A percentile compares a stretch with the other conserved stretches of the same genome.
phyloP scores from a whole-genome alignment of 2,113 vertebrate species.

The Dicerorhinus sumatrensis region DNA sequence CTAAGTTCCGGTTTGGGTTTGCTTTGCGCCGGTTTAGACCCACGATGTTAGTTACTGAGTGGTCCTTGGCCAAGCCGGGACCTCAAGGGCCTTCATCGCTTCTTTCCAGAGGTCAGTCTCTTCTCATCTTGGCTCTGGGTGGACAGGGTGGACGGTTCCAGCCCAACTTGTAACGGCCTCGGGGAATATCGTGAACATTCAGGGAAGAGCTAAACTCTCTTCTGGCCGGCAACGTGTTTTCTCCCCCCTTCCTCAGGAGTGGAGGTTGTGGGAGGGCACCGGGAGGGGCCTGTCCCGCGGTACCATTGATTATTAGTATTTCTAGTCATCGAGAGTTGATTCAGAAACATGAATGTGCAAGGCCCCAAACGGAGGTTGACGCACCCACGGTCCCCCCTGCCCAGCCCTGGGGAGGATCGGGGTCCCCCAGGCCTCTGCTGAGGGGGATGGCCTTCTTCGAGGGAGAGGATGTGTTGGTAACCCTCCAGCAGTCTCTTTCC shows the following conservation, averaged over 20 bases:
- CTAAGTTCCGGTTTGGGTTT: background rate
- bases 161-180: rapidly evolving
- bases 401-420: too few relatives aligned
- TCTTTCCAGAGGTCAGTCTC: background rate
- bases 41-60: rapidly evolving
- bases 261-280: background rate
- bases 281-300: background rate
- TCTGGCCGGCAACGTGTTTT: background rate
- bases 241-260: too few relatives aligned
- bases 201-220: background rate
- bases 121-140: background rate
- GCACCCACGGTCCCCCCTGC: too few relatives aligned
- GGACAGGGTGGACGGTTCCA: background rate
- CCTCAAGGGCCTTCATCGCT: background rate
- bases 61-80: background rate
- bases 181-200: background rate
- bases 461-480: background rate
- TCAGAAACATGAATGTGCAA: too few relatives aligned
- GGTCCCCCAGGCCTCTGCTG: background rate
- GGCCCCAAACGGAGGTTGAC: background rate
- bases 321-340: background rate
- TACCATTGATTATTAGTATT: background rate
- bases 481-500: background rate
- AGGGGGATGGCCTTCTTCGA: too few relatives aligned
- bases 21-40: background rate